Evolutionary conservation across 2,113 vertebrate genomes (phyloP).

Genomic region (Pristiophorus japonicus): DNA sequence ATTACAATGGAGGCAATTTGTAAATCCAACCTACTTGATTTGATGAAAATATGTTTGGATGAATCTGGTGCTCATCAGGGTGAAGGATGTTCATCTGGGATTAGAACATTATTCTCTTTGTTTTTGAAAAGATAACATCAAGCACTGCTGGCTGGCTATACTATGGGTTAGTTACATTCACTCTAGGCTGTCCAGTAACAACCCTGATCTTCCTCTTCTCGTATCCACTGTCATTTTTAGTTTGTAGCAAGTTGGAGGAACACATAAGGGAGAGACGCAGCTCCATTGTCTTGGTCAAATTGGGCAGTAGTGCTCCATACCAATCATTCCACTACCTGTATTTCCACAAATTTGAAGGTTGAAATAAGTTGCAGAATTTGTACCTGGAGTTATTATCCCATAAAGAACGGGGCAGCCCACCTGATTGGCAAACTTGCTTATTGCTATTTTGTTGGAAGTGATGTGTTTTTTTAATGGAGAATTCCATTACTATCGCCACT

Average conservation of each 20-base stretch:
- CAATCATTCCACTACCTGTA: neutral
- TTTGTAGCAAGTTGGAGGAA: neutral
- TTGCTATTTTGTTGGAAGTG: neutral
- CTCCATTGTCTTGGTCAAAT: neutral
- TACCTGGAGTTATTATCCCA: neutral
- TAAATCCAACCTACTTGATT: neutral
- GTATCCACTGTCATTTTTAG: neutral
- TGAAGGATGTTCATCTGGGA: neutral
- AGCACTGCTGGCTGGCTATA: neutral
- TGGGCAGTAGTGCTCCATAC: neutral
- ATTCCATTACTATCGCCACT: neutral
- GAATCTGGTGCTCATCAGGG: neutral
- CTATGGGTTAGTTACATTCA: neutral
- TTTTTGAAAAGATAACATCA: neutral
- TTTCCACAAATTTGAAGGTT: neutral
- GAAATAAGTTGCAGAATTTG: neutral
- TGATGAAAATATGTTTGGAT: neutral
- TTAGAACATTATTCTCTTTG: neutral
- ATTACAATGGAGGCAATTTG: neutral
- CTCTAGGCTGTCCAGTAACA: neutral
- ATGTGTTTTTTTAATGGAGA: neutral
- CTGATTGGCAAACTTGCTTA: neutral
- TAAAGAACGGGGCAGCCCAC: neutral
- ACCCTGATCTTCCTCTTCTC: neutral
- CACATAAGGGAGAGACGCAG: neutral